Conservation (phyloP, 2,113 vertebrate species). For the Microtus ochrogaster region DNA sequence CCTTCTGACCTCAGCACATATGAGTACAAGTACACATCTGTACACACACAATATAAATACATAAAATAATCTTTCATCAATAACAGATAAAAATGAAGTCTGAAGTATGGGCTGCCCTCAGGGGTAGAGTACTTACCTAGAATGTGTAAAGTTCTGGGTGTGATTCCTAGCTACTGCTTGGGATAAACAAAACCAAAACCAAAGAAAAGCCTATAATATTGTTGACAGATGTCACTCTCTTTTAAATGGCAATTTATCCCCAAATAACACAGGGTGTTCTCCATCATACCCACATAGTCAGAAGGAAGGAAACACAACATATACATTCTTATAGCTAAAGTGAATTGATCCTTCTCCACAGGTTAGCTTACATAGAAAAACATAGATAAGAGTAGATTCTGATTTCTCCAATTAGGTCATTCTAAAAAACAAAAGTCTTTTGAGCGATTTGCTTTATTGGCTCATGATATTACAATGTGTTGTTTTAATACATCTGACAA, state of each 20-base stretch:
- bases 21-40: no score
- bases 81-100: neutral
- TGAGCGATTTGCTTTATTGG: neutral
- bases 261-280: neutral
- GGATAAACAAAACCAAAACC: neutral
- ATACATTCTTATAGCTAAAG: neutral
- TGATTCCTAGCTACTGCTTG: neutral
- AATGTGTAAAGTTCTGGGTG: neutral
- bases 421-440: neutral
- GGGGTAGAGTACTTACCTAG: neutral
- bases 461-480: neutral
- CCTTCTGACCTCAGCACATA: neutral
- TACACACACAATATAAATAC: neutral
- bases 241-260: neutral
- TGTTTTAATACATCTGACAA: neutral
- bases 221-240: neutral
- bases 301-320: slow-evolving; percentile 51
- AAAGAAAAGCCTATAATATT: neutral
- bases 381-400: neutral
- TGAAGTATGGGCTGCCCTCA: neutral
- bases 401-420: neutral
- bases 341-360: neutral
- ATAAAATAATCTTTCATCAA: neutral
- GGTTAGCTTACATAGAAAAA: neutral
- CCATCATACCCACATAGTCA: neutral